phyloP scores from a whole-genome alignment of 1,140 invertebrate species.

The Hypsibius dujardini region DNA sequence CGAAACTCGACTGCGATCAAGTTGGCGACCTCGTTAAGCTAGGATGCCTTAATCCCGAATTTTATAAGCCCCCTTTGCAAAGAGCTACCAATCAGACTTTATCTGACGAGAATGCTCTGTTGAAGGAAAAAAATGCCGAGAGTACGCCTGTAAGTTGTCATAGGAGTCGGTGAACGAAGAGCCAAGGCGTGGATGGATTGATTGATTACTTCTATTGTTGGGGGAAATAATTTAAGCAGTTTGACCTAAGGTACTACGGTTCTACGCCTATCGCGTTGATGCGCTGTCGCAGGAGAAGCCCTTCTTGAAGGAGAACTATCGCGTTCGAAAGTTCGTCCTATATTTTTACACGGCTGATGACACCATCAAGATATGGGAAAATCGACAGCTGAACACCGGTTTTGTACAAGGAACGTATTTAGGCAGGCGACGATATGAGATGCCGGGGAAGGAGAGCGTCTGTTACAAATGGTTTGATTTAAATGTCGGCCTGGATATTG shows the following conservation, averaged over 20 bases:
- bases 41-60: too few relatives aligned
- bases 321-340: not conserved
- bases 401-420: not conserved
- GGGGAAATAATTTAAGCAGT: too few relatives aligned
- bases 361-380: not conserved
- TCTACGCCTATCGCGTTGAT: constrained; percentile 1
- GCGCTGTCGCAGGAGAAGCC: not conserved
- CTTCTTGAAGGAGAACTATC: constrained; percentile 1
- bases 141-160: too few relatives aligned
- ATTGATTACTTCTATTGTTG: too few relatives aligned
- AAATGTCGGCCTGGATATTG: not conserved
- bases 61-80: too few relatives aligned
- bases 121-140: too few relatives aligned
- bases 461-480: constrained; percentile 4
- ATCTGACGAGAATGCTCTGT: too few relatives aligned
- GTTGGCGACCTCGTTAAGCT: too few relatives aligned
- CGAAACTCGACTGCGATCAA: too few relatives aligned
- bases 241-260: not conserved
- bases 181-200: too few relatives aligned
- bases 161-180: too few relatives aligned
- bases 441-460: not conserved
- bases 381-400: not conserved
- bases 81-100: too few relatives aligned
- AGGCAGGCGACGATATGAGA: not conserved
- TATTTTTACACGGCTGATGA: not conserved